Percentiles rank a stretch among this genome's conserved stretches.
These are phyloP conservation scores for Phrynocephalus forsythii DNA, from an alignment of 2,797 vertebrate genomes.

Conservation along the genomic window DNA sequence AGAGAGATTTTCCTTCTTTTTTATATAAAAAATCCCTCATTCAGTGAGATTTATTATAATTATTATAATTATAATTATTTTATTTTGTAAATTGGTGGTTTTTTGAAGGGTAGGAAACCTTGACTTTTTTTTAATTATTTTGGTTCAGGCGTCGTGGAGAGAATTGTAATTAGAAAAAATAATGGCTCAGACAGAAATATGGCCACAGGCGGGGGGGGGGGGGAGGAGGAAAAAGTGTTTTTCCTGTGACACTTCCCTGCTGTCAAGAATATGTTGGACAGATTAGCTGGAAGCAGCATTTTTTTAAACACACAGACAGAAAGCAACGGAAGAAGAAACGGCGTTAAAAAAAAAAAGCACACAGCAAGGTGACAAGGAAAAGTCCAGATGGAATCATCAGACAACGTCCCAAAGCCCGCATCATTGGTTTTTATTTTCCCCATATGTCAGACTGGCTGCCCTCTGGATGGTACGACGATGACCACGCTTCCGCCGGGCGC, in stretches of 20 bases:
- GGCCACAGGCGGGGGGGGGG: background rate
- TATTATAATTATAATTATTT: slow-evolving; percentile 30
- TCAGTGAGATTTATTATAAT: background rate
- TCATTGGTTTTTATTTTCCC: too few species aligned
- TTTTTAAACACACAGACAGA: background rate
- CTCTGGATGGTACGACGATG: background rate
- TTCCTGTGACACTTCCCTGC: too few species aligned
- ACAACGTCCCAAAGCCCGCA: background rate
- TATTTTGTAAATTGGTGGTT: slow-evolving; percentile 24
- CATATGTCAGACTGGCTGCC: background rate
- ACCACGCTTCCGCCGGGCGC: background rate
- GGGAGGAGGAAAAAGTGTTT: fast-evolving
- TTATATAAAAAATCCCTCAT: background rate
- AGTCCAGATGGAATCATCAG: background rate
- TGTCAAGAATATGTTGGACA: background rate
- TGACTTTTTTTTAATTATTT: slow-evolving; percentile 12
- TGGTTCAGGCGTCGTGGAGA: background rate
- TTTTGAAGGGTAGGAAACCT: background rate
- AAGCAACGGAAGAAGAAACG: background rate
- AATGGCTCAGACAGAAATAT: background rate
- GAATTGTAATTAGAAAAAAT: background rate
- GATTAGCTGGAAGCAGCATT: background rate
- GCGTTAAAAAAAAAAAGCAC: background rate
- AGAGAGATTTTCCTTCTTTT: background rate
- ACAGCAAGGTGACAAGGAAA: background rate